A percentile compares a stretch with the other conserved stretches of the same genome.
Evolutionary conservation across 2,113 vertebrate species (phyloP).

Genomic region (Holacanthus passer): DNA sequence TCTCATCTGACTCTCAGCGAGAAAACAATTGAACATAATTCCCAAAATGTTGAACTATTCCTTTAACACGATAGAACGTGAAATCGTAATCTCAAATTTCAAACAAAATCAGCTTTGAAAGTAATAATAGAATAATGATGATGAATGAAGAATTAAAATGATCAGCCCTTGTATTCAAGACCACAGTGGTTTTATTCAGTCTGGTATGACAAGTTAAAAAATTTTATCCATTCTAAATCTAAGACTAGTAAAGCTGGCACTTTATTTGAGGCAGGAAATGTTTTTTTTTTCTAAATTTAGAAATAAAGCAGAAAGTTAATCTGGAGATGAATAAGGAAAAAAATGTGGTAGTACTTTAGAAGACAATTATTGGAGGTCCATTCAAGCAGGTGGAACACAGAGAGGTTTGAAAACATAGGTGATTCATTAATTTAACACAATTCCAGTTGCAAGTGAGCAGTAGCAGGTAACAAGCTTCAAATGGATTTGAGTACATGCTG

Average conservation of each 20-base stretch:
- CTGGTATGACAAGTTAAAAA: neutral
- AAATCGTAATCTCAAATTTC: no score
- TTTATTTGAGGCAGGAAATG: neutral
- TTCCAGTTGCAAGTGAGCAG: neutral
- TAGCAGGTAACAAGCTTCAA: neutral
- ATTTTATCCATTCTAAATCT: neutral
- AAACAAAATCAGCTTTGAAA: neutral
- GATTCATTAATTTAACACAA: neutral
- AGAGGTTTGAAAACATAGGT: neutral
- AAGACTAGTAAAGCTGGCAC: neutral
- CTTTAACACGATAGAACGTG: neutral
- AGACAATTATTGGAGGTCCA: constrained; percentile 13
- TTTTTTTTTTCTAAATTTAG: constrained; percentile 18
- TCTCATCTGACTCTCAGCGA: no score
- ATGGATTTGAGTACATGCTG: neutral
- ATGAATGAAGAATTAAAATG: neutral
- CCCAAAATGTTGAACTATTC: no score
- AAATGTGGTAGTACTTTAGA: constrained; percentile 12
- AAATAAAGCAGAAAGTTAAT: constrained; percentile 20
- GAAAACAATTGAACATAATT: no score
- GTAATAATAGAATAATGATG: neutral
- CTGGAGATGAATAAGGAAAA: constrained; percentile 23
- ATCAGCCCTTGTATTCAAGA: neutral
- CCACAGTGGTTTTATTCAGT: neutral
- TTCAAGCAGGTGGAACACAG: neutral